These are phyloP conservation scores for Indri indri DNA, from an alignment of 2,113 vertebrate species.

Conservation along the genomic window DNA sequence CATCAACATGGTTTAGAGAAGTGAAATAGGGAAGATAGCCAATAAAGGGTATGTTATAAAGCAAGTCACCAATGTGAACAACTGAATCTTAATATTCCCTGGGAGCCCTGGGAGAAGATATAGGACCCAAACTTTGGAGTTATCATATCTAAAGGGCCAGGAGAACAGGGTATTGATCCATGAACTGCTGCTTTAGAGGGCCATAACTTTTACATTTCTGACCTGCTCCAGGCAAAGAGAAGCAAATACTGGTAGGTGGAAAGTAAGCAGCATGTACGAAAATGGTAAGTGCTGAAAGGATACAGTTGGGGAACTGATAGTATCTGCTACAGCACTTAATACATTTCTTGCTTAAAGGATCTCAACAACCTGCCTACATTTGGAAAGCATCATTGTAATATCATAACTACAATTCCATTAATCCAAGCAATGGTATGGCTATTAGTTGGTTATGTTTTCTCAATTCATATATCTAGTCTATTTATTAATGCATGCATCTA, in stretches of 20 bases:
- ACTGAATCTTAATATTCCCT: background rate
- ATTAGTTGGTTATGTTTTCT: background rate
- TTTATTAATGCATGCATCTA: rapidly evolving
- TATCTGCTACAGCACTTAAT: background rate
- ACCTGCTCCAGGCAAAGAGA: background rate
- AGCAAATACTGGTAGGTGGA: background rate
- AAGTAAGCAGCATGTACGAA: background rate
- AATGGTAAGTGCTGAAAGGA: background rate
- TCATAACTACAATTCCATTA: background rate
- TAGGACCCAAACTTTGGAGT: background rate
- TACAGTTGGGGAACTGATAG: rapidly evolving
- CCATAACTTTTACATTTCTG: background rate
- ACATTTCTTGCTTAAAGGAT: background rate
- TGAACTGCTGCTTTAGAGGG: background rate
- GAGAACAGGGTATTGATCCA: background rate
- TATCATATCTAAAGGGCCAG: background rate
- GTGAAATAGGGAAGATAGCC: background rate
- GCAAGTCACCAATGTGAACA: background rate
- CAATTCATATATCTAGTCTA: background rate
- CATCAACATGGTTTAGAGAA: background rate
- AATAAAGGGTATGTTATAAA: background rate
- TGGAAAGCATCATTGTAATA: background rate
- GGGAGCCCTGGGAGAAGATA: background rate
- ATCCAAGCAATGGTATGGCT: background rate
- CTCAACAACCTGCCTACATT: background rate